A percentile compares a stretch with the other conserved stretches of the same genome.
phyloP scores from a whole-genome alignment of 2,797 vertebrate genomes.

The Synaphobranchus kaupii region DNA sequence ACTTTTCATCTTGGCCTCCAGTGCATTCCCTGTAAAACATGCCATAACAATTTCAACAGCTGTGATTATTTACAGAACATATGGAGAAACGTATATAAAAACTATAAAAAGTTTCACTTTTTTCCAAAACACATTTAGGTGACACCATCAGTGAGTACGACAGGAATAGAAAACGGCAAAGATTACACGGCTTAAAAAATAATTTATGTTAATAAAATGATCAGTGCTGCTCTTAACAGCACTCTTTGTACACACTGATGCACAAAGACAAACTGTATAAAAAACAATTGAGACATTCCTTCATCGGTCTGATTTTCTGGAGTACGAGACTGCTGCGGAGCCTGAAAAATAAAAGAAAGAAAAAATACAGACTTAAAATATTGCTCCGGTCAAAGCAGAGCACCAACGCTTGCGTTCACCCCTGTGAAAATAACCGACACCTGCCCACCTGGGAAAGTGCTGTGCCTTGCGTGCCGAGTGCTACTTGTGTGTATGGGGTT shows the following conservation, averaged over 20 bases:
- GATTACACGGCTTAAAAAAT: slow-evolving; percentile 49
- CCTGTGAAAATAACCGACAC: not conserved
- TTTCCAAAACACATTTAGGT: slow-evolving; percentile 53
- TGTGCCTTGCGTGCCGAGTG: not conserved
- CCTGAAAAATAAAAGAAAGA: slow-evolving; percentile 53
- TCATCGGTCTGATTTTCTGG: slow-evolving; percentile 66
- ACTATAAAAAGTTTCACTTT: slow-evolving; percentile 36
- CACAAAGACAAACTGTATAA: not conserved
- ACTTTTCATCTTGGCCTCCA: slow-evolving; percentile 36
- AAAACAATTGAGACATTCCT: slow-evolving; percentile 39
- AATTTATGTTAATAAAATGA: slow-evolving; percentile 42
- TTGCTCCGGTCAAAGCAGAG: not conserved
- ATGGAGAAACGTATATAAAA: slow-evolving; percentile 15
- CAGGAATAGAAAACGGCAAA: slow-evolving; percentile 56
- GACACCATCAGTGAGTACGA: slow-evolving; percentile 44
- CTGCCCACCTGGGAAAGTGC: too few species aligned
- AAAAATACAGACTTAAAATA: slow-evolving; percentile 36
- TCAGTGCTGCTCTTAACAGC: slow-evolving; percentile 22
- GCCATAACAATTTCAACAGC: slow-evolving; percentile 41
- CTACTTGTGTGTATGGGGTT: not conserved
- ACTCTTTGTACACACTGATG: not conserved
- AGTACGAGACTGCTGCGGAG: slow-evolving; percentile 52
- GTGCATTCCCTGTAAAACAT: slow-evolving; percentile 49
- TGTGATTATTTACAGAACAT: slow-evolving; percentile 29
- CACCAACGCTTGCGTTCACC: not conserved